Evolutionary conservation across 2,888 invertebrate genomes (phyloP), one percentile per base, ranked within the genome.

Genomic region (Drosophila austrosaltans): DNA sequence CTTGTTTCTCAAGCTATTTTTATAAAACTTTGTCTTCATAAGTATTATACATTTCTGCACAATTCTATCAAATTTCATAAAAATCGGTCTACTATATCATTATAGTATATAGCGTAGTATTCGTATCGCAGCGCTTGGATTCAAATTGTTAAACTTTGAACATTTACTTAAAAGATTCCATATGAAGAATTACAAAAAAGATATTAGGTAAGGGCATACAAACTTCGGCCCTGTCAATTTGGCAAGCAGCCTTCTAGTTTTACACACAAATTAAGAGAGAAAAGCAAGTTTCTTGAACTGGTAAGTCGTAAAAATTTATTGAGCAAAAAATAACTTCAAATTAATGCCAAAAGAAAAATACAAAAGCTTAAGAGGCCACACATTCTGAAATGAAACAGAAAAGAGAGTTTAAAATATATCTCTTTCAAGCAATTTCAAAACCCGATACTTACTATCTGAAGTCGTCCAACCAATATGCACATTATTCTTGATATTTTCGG

Each of bases 401-500:
- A 53, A 25, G 0, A 36, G 22, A 40, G 58, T 62, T 30, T 16
- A 16, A n/a, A 3, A 32, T 7, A 1, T 2, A 22, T 4, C 10
- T 3, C 0, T 48, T 25, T 2, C 3, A 2, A 20, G 22, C 10
- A 4, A 5, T n/a, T 44, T 12, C 3, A 4, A 58, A 2, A 5
- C 6, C 1, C 5, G 0, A 0, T 5, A 81, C 91, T 90, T 81
- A 92, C 92, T 92, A 22, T 90, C 81, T 1, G 92, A 92, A 42
- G 82, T 66, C 2, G 94, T 94, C 95, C 95, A 95, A 62, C 95
- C 95, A 69, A 95, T 93, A 77, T 92, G 92, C 56, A 94, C 95
- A 2, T 94, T 94, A 28, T 95, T 95, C 72, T 95, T 94, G 76
- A 93, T 93, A 90, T 97, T 97, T 91, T 96, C 95, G 2, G 94